A percentile compares a stretch with the other conserved stretches of the same genome.
Evolutionary conservation across 1,140 invertebrate species (phyloP).

Genomic region (Drosophila micromelanica): DNA sequence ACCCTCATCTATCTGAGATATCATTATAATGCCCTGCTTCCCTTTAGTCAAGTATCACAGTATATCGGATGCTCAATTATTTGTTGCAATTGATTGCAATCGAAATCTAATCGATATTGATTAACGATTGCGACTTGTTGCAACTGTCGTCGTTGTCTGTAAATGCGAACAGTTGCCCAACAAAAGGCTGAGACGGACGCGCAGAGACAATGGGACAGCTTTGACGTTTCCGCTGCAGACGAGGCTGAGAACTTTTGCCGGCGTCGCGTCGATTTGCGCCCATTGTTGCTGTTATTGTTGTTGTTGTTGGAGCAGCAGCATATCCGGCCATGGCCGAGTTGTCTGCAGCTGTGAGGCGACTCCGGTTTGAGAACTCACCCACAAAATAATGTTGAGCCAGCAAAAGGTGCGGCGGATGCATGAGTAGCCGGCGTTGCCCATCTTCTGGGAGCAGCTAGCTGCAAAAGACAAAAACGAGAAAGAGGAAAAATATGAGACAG

Average conservation of each 20-base stretch:
- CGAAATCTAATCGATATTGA: neutral
- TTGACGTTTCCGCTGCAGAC: conserved; percentile 67
- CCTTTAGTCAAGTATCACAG: too few relatives aligned
- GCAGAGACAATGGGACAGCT: conserved; percentile 56
- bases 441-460: conserved; percentile 68
- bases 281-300: conserved; percentile 16
- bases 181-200: neutral
- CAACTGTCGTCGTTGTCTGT: neutral
- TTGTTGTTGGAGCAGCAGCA: conserved; percentile 36
- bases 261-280: conserved; percentile 45
- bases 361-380: conserved; percentile 86
- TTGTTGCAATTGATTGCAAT: too few relatives aligned
- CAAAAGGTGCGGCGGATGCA: conserved; percentile 91
- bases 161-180: neutral
- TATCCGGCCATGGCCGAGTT: conserved; percentile 46
- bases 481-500: neutral
- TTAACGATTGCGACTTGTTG: neutral
- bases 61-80: too few relatives aligned
- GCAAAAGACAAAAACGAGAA: neutral
- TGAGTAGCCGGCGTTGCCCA: conserved; percentile 90
- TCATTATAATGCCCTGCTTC: too few relatives aligned
- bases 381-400: conserved; percentile 90
- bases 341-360: conserved; percentile 5
- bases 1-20: too few relatives aligned
- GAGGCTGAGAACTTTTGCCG: conserved; percentile 65